Evolutionary conservation across 2,113 vertebrate genomes (phyloP).

Genomic region (Grammatotria lemairii): DNA sequence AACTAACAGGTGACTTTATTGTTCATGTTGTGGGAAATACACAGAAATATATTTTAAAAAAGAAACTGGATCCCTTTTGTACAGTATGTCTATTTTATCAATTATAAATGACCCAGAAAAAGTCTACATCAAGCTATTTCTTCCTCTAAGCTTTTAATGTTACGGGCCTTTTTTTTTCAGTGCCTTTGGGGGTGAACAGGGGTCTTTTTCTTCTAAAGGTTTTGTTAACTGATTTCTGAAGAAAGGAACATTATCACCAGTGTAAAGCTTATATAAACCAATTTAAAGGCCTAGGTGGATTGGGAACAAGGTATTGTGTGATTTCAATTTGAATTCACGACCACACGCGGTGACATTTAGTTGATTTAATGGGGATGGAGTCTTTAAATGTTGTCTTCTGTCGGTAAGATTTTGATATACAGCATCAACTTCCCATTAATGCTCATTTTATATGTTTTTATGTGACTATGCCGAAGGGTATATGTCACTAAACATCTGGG

Average conservation of each 20-base stretch:
- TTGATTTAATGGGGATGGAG: not conserved
- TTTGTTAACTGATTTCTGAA: not conserved
- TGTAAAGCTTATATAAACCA: not conserved
- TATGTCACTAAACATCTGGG: not conserved
- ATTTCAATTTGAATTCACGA: not conserved
- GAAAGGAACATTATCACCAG: not conserved
- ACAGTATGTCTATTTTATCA: not conserved
- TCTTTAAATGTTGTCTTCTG: not conserved
- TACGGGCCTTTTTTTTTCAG: not conserved
- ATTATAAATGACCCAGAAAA: not conserved
- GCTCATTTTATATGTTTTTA: not conserved
- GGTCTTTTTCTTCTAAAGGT: not conserved
- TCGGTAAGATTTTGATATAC: not conserved
- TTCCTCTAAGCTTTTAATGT: not conserved
- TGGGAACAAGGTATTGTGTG: not conserved
- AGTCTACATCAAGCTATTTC: not conserved
- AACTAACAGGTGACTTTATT: not conserved
- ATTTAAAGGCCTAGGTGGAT: not conserved
- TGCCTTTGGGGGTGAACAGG: not conserved
- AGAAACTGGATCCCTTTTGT: not conserved
- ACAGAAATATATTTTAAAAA: not conserved
- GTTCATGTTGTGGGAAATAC: not conserved
- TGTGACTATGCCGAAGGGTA: not conserved
- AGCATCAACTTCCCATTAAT: not conserved
- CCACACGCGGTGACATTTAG: accelerated